phyloP scores from a whole-genome alignment of 1,140 invertebrate species.

The Apis cerana region DNA sequence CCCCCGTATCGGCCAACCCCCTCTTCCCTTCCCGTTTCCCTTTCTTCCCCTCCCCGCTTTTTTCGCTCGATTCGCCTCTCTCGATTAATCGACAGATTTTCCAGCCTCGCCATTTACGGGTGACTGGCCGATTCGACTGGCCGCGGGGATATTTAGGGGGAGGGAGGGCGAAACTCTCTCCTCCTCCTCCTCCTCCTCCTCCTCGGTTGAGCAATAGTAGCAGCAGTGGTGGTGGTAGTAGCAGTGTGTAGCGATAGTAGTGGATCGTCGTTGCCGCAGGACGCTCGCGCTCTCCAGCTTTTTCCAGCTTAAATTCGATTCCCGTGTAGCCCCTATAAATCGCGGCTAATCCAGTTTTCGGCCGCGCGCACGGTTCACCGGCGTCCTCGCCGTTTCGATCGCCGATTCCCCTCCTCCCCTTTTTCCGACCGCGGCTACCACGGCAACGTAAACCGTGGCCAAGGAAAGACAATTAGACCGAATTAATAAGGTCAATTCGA shows the following conservation, averaged over 20 bases:
- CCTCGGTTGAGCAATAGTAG: no score
- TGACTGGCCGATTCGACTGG: neutral
- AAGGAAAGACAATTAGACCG: slow-evolving; percentile 30
- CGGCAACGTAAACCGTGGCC: slow-evolving; percentile 8
- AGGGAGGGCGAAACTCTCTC: slow-evolving; percentile 9
- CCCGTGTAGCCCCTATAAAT: slow-evolving; percentile 43
- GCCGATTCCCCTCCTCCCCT: neutral
- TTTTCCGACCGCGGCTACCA: no score
- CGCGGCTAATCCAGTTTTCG: slow-evolving; percentile 42
- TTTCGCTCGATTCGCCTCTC: neutral
- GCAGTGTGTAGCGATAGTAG: no score
- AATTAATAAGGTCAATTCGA: slow-evolving; percentile 55
- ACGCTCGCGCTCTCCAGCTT: slow-evolving; percentile 24
- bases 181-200: no score
- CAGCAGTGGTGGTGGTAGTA: no score
- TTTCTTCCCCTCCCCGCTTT: no score
- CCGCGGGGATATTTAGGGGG: slow-evolving; percentile 21
- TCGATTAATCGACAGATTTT: slow-evolving; percentile 43
- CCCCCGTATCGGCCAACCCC: neutral
- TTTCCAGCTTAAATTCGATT: slow-evolving; percentile 48
- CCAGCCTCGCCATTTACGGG: slow-evolving; percentile 21
- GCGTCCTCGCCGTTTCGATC: neutral
- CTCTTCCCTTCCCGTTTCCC: neutral
- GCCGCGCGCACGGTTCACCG: neutral
- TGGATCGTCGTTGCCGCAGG: slow-evolving; percentile 24